Base-by-base conservation (phyloP, 2,113 vertebrate genomes). In the Fulmarus glacialis region DNA sequence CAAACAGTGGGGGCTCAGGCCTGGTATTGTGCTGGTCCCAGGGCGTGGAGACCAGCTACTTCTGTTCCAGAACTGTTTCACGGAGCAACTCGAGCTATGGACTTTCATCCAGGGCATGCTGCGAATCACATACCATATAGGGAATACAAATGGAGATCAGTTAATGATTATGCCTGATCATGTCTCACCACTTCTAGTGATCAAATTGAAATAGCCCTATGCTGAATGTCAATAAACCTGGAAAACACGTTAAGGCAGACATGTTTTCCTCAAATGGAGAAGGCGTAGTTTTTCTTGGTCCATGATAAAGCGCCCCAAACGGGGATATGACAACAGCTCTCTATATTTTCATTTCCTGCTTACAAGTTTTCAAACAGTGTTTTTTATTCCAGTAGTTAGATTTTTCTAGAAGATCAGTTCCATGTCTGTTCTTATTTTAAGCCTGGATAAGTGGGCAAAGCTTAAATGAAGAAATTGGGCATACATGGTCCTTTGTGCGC, bases 401-500 rank as follows among this genome's bases (percentile, higher is more conserved):
- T 80, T 82, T 89, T 87, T 66, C 59, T 70, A 27, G n/a, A 75
- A 24, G 1, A 1, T 40, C 24, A 48, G 22, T 62, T 95, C 52
- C 26, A 3, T 2, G 0, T 13, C 48, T 75, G 13, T 38, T 72
- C 13, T 42, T 73, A 42, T 56, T 88, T 64, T 83, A 84, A 89
- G 47, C 59, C 32, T 84, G 82, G 45, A 5, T 63, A 42, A 81
- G 8, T 13, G 14, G 55, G 60, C 63, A 59, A 74, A 67, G n/a
- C 72, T 81, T 66, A 82, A 89, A 7, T 56, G n/a, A 83, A 90
- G 75, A 75, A 75, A 40, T 21, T 1, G 0, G 14, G 50, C 0
- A 0, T 30, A 17, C 0, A 2, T 2, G 1, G 43, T 52, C 18
- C 43, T 66, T 87, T 47, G 48, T 47, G 22, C 1, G 3, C 58